Percentiles rank a stretch among this genome's conserved stretches.
These are phyloP conservation scores for Erethizon dorsatum DNA, from an alignment of 2,797 vertebrate genomes.

Conservation along the genomic window DNA sequence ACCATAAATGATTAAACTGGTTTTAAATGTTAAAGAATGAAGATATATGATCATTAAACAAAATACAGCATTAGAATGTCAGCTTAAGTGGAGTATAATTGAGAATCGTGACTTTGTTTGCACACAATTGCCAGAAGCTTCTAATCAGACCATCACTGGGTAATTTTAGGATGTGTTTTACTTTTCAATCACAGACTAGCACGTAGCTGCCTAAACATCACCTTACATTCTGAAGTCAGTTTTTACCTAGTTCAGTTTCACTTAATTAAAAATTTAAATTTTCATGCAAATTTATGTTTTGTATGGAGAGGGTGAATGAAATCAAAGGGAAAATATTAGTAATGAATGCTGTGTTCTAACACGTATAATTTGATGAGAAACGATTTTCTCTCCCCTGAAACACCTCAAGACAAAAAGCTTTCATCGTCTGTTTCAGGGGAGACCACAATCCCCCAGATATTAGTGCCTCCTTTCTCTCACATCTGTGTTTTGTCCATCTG, in stretches of 20 bases:
- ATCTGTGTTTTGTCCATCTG: background rate
- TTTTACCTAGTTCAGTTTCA: constrained; percentile 1
- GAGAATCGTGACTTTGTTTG: constrained; percentile 65
- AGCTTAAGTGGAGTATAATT: constrained; percentile 55
- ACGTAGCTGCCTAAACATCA: background rate
- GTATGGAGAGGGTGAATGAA: constrained; percentile 25
- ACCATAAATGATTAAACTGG: constrained; percentile 61
- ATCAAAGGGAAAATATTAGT: constrained; percentile 30
- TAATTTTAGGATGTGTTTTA: constrained; percentile 71
- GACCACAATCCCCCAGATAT: background rate
- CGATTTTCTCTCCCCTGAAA: background rate
- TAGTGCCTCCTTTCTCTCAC: background rate
- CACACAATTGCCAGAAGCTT: constrained; percentile 67
- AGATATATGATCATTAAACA: constrained; percentile 49
- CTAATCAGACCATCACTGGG: constrained; percentile 45
- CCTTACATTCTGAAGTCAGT: background rate
- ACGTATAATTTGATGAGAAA: background rate
- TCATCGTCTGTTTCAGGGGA: background rate
- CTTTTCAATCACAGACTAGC: constrained; percentile 57
- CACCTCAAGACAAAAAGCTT: background rate
- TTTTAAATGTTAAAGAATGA: constrained; percentile 57
- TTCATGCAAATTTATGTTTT: constrained; percentile 2
- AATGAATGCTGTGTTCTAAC: background rate
- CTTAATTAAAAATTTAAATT: background rate
- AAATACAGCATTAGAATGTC: constrained; percentile 48